phyloP scores from a whole-genome alignment of 2,113 vertebrate species.

The Dromaius novaehollandiae region DNA sequence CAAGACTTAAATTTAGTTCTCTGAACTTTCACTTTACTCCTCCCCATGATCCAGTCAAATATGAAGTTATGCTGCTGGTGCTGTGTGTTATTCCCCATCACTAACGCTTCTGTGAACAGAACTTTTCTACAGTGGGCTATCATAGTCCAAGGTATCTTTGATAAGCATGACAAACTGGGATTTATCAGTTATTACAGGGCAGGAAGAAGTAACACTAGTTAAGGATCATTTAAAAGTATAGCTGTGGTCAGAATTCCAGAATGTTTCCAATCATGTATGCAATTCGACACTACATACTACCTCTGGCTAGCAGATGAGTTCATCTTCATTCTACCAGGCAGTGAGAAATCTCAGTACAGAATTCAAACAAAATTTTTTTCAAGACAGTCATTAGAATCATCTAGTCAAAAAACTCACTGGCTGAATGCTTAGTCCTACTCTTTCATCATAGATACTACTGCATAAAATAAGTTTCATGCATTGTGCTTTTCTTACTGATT shows the following conservation, averaged over 20 bases:
- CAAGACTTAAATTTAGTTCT: not conserved
- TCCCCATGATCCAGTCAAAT: not conserved
- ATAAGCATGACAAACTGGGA: not conserved
- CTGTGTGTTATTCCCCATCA: not conserved
- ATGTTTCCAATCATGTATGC: not conserved
- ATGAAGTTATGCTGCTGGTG: not conserved
- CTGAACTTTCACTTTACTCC: not conserved
- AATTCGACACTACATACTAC: not conserved
- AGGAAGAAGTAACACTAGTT: not conserved
- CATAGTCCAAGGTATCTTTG: not conserved
- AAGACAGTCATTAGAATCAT: not conserved
- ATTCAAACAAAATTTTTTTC: no score
- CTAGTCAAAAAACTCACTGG: not conserved
- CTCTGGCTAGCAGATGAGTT: not conserved
- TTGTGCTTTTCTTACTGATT: not conserved
- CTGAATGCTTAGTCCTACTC: not conserved
- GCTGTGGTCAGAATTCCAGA: not conserved
- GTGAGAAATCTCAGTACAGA: not conserved
- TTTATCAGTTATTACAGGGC: not conserved
- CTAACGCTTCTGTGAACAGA: not conserved
- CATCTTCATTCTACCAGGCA: not conserved
- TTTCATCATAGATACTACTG: not conserved
- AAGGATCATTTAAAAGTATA: not conserved
- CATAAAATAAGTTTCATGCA: not conserved
- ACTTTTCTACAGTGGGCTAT: not conserved